Conservation (phyloP, 64 coral and sea anemone species). For the Cladopsammia gracilis region DNA sequence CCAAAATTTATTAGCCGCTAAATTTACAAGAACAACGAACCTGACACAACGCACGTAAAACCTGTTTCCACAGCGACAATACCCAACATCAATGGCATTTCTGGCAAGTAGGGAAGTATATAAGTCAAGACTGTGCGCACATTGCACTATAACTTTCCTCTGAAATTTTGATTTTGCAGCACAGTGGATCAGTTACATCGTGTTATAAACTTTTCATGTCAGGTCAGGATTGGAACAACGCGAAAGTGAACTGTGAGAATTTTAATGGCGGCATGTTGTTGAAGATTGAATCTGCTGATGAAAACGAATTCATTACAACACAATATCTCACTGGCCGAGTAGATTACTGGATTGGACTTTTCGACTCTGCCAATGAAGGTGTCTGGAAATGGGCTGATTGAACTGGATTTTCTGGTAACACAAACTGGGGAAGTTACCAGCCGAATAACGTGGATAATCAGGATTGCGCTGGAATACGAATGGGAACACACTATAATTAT, state of each 20-base stretch:
- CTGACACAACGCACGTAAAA: too few species aligned
- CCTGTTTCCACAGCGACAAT: too few species aligned
- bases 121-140: too few species aligned
- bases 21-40: too few species aligned
- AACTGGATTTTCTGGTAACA: background rate
- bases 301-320: background rate
- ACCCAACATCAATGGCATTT: too few species aligned
- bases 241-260: background rate
- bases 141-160: too few species aligned
- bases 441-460: background rate
- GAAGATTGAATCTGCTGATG: background rate
- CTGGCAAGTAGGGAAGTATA: too few species aligned
- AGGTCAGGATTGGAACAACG: background rate
- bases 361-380: background rate
- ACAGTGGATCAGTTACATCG: too few species aligned
- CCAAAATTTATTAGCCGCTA: too few species aligned
- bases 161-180: too few species aligned
- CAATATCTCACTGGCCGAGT: background rate
- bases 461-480: background rate
- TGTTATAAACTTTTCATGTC: too few species aligned
- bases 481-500: background rate
- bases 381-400: background rate
- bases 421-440: background rate
- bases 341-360: conserved; percentile 10
- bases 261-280: background rate